Conservation (phyloP, 2,797 vertebrate genomes). For the Falco naumanni region DNA sequence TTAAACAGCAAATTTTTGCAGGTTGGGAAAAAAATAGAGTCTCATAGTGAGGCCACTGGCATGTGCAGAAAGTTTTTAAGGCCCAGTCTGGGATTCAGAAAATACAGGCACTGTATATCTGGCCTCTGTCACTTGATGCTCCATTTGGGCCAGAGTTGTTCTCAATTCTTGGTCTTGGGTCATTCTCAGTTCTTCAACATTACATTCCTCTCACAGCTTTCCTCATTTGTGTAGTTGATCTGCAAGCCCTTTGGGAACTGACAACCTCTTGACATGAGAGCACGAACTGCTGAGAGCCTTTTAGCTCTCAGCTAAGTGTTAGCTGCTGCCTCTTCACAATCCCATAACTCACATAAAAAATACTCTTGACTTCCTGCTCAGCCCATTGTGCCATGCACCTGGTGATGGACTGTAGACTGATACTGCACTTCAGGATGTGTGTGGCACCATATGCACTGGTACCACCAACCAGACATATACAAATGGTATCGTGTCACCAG, state of each 20-base stretch:
- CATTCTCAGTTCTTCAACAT: background rate
- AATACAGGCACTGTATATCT: background rate
- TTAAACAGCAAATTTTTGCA: background rate
- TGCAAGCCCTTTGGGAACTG: background rate
- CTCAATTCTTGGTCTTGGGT: background rate
- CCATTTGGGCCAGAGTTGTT: background rate
- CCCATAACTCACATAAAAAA: background rate
- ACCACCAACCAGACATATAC: rapidly evolving
- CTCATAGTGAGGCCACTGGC: background rate
- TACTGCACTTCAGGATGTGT: rapidly evolving
- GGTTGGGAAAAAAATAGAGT: background rate
- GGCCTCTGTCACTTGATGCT: background rate
- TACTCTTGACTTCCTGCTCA: background rate
- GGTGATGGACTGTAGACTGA: background rate
- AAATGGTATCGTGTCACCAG: background rate
- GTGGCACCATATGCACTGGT: background rate
- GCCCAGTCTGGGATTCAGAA: background rate
- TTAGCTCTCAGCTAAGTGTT: background rate
- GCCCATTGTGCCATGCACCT: background rate
- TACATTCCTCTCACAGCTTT: background rate
- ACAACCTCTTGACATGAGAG: background rate
- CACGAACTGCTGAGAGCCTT: background rate
- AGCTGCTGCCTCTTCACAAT: background rate
- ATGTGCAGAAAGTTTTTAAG: background rate
- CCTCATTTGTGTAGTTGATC: background rate